phyloP scores from a whole-genome alignment of 2,797 vertebrate species.

The Halcyon chelicuti region DNA sequence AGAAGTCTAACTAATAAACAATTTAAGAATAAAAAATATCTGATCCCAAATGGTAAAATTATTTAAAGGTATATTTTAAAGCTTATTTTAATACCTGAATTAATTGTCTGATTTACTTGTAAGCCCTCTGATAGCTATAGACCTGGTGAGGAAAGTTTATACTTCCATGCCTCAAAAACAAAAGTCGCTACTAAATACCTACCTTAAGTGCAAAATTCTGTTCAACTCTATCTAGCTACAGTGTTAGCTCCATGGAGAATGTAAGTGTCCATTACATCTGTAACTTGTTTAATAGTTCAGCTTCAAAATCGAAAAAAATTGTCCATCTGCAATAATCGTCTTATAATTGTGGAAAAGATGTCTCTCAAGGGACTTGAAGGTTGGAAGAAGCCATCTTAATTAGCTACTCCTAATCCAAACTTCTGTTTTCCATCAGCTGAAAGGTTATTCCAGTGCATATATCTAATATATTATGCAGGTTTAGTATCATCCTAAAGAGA shows the following conservation, averaged over 20 bases:
- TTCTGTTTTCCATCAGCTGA: constrained; percentile 24
- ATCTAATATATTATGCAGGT: constrained; percentile 29
- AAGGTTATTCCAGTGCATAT: constrained; percentile 37
- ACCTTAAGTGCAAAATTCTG: background rate
- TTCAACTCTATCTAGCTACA: background rate
- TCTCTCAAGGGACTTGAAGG: background rate
- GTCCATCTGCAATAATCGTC: constrained; percentile 1
- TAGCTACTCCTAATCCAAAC: constrained; percentile 45
- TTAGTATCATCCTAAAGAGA: background rate
- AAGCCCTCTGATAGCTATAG: background rate
- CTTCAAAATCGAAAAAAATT: constrained; percentile 12
- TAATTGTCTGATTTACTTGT: background rate
- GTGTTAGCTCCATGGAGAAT: background rate
- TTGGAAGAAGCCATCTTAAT: constrained; percentile 40
- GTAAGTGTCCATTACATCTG: background rate
- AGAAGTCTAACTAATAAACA: background rate
- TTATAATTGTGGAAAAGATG: constrained; percentile 11
- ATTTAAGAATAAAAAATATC: background rate
- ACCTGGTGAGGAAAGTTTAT: background rate
- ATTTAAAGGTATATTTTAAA: constrained; percentile 2
- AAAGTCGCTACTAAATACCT: background rate
- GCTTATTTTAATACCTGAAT: background rate
- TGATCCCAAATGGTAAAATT: background rate
- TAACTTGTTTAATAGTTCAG: background rate
- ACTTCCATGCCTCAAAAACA: background rate